phyloP scores from a whole-genome alignment of 2,113 vertebrate species.

The Urocolius indicus region DNA sequence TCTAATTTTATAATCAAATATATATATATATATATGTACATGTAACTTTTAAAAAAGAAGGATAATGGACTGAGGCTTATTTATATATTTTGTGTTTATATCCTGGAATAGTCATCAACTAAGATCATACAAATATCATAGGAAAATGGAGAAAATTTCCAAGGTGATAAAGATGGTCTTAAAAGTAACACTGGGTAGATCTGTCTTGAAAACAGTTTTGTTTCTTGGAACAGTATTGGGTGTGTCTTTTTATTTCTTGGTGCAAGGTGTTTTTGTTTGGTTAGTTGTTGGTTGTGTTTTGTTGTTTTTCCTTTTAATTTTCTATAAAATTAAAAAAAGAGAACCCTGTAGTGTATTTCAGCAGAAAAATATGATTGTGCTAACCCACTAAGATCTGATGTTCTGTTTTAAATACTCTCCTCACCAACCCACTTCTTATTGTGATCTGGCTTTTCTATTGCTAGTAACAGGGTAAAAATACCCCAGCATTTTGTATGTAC shows the following conservation, averaged over 20 bases:
- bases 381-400: background rate
- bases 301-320: background rate
- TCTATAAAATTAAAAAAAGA: background rate
- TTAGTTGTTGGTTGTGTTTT: background rate
- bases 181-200: background rate
- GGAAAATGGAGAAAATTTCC: background rate
- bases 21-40: no score
- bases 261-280: accelerated
- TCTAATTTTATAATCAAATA: background rate
- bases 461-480: background rate
- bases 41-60: background rate
- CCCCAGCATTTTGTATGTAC: background rate
- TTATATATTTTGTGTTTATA: background rate
- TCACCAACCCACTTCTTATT: background rate
- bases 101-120: background rate
- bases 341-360: background rate
- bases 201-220: background rate
- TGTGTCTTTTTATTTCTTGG: background rate
- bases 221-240: background rate
- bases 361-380: background rate
- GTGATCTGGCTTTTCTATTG: background rate
- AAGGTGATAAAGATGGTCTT: background rate
- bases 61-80: accelerated
- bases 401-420: background rate
- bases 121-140: background rate